Base-by-base conservation (phyloP, 2,113 vertebrate genomes). In the Limnothrissa miodon region DNA sequence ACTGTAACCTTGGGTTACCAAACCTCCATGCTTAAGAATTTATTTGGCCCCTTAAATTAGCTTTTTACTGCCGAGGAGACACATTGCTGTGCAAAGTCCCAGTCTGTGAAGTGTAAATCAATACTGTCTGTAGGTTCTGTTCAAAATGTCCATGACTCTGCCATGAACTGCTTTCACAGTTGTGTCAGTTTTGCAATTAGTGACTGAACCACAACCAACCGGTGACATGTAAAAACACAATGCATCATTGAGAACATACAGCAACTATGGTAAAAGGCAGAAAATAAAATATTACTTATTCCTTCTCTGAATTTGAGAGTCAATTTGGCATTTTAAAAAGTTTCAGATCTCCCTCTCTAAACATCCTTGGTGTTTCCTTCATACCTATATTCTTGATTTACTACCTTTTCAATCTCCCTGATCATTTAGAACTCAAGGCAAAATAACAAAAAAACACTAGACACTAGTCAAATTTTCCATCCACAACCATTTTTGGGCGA, bases 71-170 rank as follows among this genome's bases (percentile, higher is more conserved):
- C 25, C 0, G 19, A 2, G 21, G 15, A 53, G 56, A 29, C 25
- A 70, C 29, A 29, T 4, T 4, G 17, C 10, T 39, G 10, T 13
- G 33, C 66, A 74, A 29, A 1, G 11, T 33, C 29, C 33, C 29
- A 36, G 66, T 74, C 13, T 74, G 33, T 74, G 36, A 10, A 15
- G 25, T 70, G 25, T 70, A 33, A 74, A 74, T 74, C 66, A 74
- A 36, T 36, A 39, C 66, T 36, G 33, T 36, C 29, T 13, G 17
- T 36, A 36, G 66, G 66, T 36, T 74, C 66, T 33, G 66, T 36
- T 74, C 66, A 36, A 74, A n/a, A 74, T 74, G 29, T 74, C 66
- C 66, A 74, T 33, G 29, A 74, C 19, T 74, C 66, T 36, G 66
- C n/a, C n/a, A n/a, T n/a, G n/a, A n/a, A n/a, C n/a, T 74, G 66